Conservation (phyloP, 2,888 invertebrate species). For the Habrosyne pyritoides region DNA sequence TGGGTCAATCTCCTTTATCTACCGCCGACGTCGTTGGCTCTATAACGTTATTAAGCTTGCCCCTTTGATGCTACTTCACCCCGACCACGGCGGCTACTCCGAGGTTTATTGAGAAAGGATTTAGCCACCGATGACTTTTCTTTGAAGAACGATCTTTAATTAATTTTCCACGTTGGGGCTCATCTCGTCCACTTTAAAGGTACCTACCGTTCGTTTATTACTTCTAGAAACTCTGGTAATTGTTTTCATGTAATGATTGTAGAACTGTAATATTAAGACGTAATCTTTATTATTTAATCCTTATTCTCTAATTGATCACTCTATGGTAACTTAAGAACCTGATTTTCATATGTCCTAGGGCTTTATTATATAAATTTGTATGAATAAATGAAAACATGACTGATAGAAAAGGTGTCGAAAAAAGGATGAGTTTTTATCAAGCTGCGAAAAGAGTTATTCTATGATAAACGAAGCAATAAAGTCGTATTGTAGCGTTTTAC, state of each 20-base stretch:
- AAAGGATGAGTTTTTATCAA: no score
- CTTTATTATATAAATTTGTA: no score
- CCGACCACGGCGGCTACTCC: slow-evolving; percentile 15
- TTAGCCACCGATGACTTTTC: slow-evolving; percentile 23
- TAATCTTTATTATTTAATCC: no score
- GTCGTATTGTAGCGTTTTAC: background rate
- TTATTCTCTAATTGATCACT: no score
- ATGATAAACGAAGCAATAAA: background rate
- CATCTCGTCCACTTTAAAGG: background rate
- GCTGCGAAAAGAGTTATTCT: background rate
- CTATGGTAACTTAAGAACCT: no score
- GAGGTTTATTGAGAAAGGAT: slow-evolving; percentile 30
- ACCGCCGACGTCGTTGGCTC: slow-evolving; percentile 20
- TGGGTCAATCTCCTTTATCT: slow-evolving; percentile 18
- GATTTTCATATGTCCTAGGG: no score
- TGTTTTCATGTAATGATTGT: no score
- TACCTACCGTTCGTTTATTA: no score
- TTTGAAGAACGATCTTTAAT: slow-evolving; percentile 30
- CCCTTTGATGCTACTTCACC: slow-evolving; percentile 15
- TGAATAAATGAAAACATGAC: no score
- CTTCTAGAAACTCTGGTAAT: no score
- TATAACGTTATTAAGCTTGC: slow-evolving; percentile 29
- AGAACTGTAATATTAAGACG: no score
- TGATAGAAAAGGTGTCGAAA: no score
- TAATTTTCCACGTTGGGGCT: slow-evolving; percentile 23